These are phyloP conservation scores for Lingula anatina DNA, from an alignment of 2,888 invertebrate species.

Conservation along the genomic window DNA sequence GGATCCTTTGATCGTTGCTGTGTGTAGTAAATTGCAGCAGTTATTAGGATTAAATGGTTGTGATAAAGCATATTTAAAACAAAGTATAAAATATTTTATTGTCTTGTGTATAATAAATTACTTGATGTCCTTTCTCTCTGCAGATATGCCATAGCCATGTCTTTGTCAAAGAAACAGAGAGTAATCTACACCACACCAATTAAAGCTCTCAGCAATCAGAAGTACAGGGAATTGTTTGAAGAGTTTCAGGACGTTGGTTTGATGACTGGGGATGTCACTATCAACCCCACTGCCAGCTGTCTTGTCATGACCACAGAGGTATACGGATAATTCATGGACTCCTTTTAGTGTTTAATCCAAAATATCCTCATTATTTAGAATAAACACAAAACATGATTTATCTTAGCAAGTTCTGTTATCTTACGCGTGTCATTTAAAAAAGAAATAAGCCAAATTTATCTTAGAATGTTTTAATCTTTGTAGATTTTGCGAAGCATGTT, in stretches of 20 bases:
- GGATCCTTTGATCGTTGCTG: too few relatives aligned
- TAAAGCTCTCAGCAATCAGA: slow-evolving; percentile 98
- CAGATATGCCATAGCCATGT: slow-evolving; percentile 88
- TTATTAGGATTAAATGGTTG: too few relatives aligned
- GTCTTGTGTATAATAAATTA: too few relatives aligned
- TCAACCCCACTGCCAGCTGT: slow-evolving; percentile 95
- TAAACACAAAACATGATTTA: too few relatives aligned
- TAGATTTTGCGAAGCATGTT: slow-evolving; percentile 96
- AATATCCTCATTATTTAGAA: too few relatives aligned
- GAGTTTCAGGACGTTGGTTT: slow-evolving; percentile 96
- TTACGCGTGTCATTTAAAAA: too few relatives aligned
- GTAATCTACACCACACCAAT: slow-evolving; percentile 99
- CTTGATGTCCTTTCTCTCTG: slow-evolving; percentile 2
- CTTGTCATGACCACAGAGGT: slow-evolving; percentile 99
- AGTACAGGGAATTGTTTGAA: slow-evolving; percentile 94
- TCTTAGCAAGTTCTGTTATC: too few relatives aligned
- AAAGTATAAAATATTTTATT: too few relatives aligned
- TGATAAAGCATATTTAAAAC: too few relatives aligned
- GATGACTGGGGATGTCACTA: slow-evolving; percentile 98
- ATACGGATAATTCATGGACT: not conserved
- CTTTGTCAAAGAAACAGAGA: slow-evolving; percentile 87
- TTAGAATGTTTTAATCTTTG: slow-evolving; percentile 4
- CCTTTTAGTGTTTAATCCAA: too few relatives aligned
- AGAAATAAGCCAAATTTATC: too few relatives aligned
- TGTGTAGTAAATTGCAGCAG: too few relatives aligned